Evolutionary conservation across 2,113 vertebrate genomes (phyloP).

Genomic region (Dicerorhinus sumatrensis): DNA sequence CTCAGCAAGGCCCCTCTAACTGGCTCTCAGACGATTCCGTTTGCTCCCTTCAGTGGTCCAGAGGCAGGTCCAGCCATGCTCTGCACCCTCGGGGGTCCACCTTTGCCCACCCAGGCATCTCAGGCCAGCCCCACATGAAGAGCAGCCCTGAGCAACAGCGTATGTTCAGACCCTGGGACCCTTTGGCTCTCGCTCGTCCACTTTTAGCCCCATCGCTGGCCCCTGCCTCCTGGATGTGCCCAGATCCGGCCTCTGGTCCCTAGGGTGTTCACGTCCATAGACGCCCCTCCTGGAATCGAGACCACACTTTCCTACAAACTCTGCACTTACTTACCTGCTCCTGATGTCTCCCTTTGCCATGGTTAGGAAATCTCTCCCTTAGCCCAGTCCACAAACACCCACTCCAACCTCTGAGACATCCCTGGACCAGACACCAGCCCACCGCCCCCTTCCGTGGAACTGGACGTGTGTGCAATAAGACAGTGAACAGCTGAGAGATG

Average conservation of each 20-base stretch:
- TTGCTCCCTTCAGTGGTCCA: background rate
- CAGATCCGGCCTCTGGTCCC: accelerated
- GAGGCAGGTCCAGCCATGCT: background rate
- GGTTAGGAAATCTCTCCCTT: background rate
- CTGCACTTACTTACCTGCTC: background rate
- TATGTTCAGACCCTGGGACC: background rate
- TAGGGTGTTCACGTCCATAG: accelerated
- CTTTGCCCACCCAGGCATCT: too few species aligned
- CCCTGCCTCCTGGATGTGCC: background rate
- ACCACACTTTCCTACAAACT: background rate
- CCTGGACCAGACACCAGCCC: background rate
- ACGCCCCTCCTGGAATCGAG: background rate
- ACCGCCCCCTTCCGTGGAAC: background rate
- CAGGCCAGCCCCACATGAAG: background rate
- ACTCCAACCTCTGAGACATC: background rate
- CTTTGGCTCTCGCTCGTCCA: too few species aligned
- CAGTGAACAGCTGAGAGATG: background rate
- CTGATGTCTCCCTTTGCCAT: accelerated
- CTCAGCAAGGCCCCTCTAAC: background rate
- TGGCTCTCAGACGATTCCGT: background rate
- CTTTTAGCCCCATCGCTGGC: background rate
- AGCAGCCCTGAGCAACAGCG: background rate
- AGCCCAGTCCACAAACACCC: background rate
- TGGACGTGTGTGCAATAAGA: background rate
- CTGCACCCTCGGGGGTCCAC: background rate